phyloP scores from a whole-genome alignment of 2,888 invertebrate genomes.

The Coleophora flavipennella region DNA sequence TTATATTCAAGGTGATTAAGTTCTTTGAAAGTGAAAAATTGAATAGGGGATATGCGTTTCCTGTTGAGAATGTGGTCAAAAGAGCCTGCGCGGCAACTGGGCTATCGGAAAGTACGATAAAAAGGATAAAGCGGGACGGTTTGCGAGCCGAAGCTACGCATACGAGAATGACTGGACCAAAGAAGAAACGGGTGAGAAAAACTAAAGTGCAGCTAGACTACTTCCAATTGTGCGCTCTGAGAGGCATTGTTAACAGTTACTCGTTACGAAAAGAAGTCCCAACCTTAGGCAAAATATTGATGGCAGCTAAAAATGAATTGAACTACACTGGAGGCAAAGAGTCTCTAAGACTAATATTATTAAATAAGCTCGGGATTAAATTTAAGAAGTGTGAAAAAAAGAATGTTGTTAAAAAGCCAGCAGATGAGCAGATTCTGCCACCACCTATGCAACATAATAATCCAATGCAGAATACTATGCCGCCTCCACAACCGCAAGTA shows the following conservation, averaged over 20 bases:
- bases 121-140: constrained; percentile 58
- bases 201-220: constrained; percentile 61
- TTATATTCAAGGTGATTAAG: constrained; percentile 60
- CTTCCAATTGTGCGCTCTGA: constrained; percentile 53
- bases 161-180: constrained; percentile 58
- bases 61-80: constrained; percentile 62
- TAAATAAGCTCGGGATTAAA: constrained; percentile 62
- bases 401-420: constrained; percentile 42
- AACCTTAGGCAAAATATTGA: constrained; percentile 56
- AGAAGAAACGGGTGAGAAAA: constrained; percentile 58
- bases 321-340: constrained; percentile 60
- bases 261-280: constrained; percentile 57
- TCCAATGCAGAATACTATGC: constrained; percentile 23
- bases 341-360: constrained; percentile 52
- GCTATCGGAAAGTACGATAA: constrained; percentile 58
- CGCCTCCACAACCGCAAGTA: constrained; percentile 20
- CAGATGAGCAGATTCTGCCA: constrained; percentile 29
- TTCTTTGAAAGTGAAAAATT: constrained; percentile 66
- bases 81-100: constrained; percentile 61
- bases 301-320: constrained; percentile 52
- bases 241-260: constrained; percentile 59
- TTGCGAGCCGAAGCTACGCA: constrained; percentile 56
- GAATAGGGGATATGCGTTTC: constrained; percentile 59
- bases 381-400: constrained; percentile 66
- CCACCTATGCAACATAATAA: constrained; percentile 16